A percentile compares a stretch with the other conserved stretches of the same genome.
phyloP scores from a whole-genome alignment of 2,113 vertebrate genomes.

The Nettapus auritus region DNA sequence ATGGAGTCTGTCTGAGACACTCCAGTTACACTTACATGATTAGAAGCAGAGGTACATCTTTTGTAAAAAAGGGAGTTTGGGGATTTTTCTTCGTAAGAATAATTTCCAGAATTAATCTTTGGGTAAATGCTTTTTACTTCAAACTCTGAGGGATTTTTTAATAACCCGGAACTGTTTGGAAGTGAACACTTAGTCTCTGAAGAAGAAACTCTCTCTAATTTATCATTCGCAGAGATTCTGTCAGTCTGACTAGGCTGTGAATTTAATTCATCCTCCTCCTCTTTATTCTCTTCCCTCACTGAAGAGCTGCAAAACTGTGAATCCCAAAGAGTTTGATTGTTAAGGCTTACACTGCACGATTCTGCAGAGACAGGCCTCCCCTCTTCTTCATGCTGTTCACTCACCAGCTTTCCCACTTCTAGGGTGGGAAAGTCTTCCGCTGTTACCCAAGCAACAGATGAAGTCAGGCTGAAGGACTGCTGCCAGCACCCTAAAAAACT shows the following conservation, averaged over 20 bases:
- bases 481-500: constrained; percentile 69
- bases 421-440: constrained; percentile 44
- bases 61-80: background rate
- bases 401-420: constrained; percentile 3
- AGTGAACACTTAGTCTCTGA: background rate
- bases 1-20: background rate
- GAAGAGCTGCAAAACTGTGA: constrained; percentile 13
- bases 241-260: background rate
- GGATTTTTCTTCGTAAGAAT: background rate
- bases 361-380: constrained; percentile 4
- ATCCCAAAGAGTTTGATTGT: background rate
- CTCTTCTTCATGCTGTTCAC: constrained; percentile 39
- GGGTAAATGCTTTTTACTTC: background rate
- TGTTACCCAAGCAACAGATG: constrained; percentile 65
- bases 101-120: background rate
- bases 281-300: background rate
- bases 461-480: constrained; percentile 76
- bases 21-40: background rate
- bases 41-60: background rate
- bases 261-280: background rate
- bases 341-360: background rate
- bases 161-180: background rate
- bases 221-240: background rate
- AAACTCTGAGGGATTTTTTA: background rate
- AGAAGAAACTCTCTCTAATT: background rate